A percentile compares a stretch with the other conserved stretches of the same genome.
phyloP scores from a whole-genome alignment of 2,888 invertebrate genomes.

The Ophioninae sp. region DNA sequence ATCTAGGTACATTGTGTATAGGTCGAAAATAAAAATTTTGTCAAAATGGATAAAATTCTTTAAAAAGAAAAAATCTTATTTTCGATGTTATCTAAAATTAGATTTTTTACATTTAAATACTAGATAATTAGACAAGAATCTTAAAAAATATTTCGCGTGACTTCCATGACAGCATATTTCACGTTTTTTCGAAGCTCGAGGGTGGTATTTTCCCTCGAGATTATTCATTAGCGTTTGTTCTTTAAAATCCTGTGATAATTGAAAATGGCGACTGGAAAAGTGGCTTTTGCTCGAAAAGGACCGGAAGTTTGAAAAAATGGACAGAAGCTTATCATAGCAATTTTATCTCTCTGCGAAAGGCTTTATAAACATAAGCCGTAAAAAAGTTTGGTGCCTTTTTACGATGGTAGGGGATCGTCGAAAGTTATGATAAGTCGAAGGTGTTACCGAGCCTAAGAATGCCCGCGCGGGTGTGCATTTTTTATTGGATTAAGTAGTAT shows the following conservation, averaged over 20 bases:
- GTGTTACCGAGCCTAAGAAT: constrained; percentile 48
- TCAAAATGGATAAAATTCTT: too few species aligned
- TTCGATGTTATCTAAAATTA: too few species aligned
- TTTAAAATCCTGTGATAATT: background rate
- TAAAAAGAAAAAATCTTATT: too few species aligned
- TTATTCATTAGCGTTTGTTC: background rate
- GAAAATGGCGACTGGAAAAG: constrained; percentile 12
- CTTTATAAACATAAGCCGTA: constrained; percentile 50
- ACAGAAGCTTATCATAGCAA: constrained; percentile 21
- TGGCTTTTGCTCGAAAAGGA: background rate
- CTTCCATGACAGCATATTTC: too few species aligned
- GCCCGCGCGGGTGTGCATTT: constrained; percentile 54
- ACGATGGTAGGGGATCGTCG: constrained; percentile 1
- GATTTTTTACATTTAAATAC: too few species aligned
- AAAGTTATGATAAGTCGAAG: constrained; percentile 46
- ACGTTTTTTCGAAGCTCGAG: too few species aligned
- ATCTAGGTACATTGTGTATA: too few species aligned
- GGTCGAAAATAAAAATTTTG: too few species aligned
- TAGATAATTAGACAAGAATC: too few species aligned
- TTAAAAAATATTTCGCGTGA: too few species aligned
- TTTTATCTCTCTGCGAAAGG: constrained; percentile 36
- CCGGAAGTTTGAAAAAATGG: background rate
- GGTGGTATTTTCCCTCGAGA: background rate
- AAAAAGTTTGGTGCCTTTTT: constrained; percentile 52
- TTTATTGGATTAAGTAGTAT: constrained; percentile 62